Percentiles rank a stretch among this genome's conserved stretches.
phyloP scores from a whole-genome alignment of 2,888 invertebrate genomes.

The Plebejus anna region DNA sequence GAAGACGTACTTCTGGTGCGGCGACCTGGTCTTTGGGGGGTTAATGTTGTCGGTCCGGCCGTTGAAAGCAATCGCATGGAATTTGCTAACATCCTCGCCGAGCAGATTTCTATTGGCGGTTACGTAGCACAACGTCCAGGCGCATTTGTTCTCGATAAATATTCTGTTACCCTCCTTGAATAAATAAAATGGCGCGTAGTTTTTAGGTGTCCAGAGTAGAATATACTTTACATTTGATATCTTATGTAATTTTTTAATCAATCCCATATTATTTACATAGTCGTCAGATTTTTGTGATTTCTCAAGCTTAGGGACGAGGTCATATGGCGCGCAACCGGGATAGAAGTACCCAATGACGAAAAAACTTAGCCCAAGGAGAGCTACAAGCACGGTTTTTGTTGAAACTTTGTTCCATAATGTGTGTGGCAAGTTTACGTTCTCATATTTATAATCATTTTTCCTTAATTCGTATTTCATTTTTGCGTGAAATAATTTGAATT shows the following conservation, averaged over 20 bases:
- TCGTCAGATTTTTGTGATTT: not conserved
- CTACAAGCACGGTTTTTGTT: not conserved
- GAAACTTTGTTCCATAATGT: not conserved
- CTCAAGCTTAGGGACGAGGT: not conserved
- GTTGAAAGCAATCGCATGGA: constrained; percentile 63
- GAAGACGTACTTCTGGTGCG: constrained; percentile 62
- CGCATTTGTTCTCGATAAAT: constrained; percentile 60
- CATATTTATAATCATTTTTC: not conserved
- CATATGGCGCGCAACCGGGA: not conserved
- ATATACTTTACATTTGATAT: constrained; percentile 58
- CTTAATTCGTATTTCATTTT: not conserved
- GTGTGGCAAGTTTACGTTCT: not conserved
- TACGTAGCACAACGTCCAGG: constrained; percentile 58
- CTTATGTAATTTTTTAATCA: constrained; percentile 45
- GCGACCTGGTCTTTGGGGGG: constrained; percentile 50
- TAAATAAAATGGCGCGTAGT: constrained; percentile 54
- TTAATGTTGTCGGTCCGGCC: constrained; percentile 48
- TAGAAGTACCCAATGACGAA: not conserved
- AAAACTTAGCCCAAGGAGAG: not conserved
- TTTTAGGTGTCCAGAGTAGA: constrained; percentile 56
- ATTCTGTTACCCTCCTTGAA: constrained; percentile 53
- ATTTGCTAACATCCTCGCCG: constrained; percentile 49
- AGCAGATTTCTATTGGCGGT: constrained; percentile 51
- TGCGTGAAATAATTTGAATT: not conserved
- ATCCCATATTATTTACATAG: not conserved